These are phyloP conservation scores for Nymphalis urticae DNA, from an alignment of 2,888 invertebrate genomes.

Conservation along the genomic window DNA sequence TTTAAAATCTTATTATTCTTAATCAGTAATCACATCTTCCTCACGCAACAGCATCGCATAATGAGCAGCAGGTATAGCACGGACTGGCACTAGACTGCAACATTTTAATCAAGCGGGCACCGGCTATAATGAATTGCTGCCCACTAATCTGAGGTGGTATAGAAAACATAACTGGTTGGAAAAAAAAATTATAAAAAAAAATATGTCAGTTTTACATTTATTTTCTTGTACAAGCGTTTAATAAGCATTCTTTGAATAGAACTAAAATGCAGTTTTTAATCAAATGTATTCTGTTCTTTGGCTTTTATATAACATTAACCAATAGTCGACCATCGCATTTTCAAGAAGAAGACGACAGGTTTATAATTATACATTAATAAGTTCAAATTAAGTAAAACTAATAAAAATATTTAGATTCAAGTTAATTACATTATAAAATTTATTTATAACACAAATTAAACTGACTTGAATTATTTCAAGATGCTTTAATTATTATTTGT, in stretches of 20 bases:
- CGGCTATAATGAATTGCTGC: background rate
- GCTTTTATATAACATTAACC: constrained; percentile 28
- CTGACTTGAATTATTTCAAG: too few species aligned
- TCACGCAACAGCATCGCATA: too few species aligned
- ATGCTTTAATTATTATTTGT: too few species aligned
- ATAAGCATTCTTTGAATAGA: constrained; percentile 2
- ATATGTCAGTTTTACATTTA: constrained; percentile 6
- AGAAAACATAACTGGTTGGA: background rate
- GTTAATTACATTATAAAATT: too few species aligned
- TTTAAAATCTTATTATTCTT: too few species aligned
- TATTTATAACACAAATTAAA: too few species aligned
- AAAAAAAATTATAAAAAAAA: background rate
- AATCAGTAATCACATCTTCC: too few species aligned
- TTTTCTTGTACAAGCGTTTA: constrained; percentile 1
- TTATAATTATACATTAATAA: background rate
- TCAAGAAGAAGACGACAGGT: constrained; percentile 52
- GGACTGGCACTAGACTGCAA: too few species aligned
- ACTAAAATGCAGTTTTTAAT: constrained; percentile 49
- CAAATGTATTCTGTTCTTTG: constrained; percentile 39
- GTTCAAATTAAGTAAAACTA: too few species aligned
- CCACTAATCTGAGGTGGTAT: background rate
- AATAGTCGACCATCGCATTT: constrained; percentile 49
- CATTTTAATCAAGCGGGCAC: too few species aligned
- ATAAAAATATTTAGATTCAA: too few species aligned
- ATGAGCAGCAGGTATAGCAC: too few species aligned